Conservation (phyloP, 2,797 vertebrate species). For the Halcyon badia region DNA sequence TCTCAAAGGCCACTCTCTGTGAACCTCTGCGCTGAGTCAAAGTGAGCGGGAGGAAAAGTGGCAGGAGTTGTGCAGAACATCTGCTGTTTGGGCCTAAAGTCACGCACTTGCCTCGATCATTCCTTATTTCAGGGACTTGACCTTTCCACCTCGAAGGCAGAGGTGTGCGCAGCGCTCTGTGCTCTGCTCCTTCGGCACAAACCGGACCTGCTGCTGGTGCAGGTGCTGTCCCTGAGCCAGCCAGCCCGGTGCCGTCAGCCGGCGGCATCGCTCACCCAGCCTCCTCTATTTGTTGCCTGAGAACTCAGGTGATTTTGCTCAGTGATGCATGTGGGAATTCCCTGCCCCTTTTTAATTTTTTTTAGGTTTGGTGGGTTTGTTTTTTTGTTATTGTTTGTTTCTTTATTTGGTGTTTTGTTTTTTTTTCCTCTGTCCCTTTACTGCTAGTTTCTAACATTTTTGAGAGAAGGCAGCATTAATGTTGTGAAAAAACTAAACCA, state of each 20-base stretch:
- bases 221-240: accelerated
- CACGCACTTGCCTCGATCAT: neutral
- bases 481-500: neutral
- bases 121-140: neutral
- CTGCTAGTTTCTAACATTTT: neutral
- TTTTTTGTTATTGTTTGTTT: neutral
- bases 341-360: neutral
- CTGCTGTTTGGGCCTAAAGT: neutral
- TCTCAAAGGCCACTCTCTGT: neutral
- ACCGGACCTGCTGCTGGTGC: neutral
- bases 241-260: neutral
- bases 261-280: neutral
- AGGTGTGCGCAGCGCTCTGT: neutral
- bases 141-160: neutral
- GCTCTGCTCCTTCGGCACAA: neutral
- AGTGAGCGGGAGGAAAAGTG: neutral
- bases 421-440: neutral
- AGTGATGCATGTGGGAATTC: neutral
- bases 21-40: accelerated
- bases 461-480: neutral
- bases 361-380: neutral
- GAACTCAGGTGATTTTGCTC: neutral
- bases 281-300: neutral
- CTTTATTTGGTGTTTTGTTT: too few relatives aligned
- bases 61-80: neutral